Conservation (phyloP, 2,113 vertebrate genomes). For the Aldabrachelys gigantea region DNA sequence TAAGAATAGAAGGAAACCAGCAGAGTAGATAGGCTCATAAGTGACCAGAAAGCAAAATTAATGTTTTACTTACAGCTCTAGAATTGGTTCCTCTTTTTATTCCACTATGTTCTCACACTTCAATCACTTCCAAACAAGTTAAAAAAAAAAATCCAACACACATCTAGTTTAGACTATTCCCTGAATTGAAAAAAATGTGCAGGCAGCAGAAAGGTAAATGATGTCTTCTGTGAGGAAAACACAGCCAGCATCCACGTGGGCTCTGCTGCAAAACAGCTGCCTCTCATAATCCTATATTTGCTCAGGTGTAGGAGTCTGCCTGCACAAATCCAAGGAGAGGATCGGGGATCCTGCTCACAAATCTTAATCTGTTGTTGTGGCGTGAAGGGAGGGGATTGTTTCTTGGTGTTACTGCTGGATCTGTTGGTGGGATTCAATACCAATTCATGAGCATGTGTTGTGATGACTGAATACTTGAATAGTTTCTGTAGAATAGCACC, state of each 20-base stretch:
- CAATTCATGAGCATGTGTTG: neutral
- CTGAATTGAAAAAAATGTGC: neutral
- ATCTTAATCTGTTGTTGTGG: neutral
- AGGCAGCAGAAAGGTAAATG: neutral
- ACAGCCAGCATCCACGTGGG: neutral
- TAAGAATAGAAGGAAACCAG: neutral
- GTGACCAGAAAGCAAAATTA: neutral
- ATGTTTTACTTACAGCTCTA: neutral
- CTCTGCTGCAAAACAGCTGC: neutral
- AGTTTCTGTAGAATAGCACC: neutral
- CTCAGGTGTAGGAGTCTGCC: neutral
- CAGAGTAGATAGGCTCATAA: neutral
- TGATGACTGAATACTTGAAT: neutral
- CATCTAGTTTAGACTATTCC: neutral
- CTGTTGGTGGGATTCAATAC: neutral
- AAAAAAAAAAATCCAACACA: neutral
- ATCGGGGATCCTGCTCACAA: neutral
- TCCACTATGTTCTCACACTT: neutral
- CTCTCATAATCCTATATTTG: neutral
- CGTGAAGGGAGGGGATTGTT: neutral
- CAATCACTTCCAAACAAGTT: neutral
- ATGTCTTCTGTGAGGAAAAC: neutral
- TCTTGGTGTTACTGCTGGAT: neutral
- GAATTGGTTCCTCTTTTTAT: neutral
- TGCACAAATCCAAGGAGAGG: neutral